These are phyloP conservation scores for Uromys caudimaculatus DNA, from an alignment of 2,797 vertebrate species.

Conservation along the genomic window DNA sequence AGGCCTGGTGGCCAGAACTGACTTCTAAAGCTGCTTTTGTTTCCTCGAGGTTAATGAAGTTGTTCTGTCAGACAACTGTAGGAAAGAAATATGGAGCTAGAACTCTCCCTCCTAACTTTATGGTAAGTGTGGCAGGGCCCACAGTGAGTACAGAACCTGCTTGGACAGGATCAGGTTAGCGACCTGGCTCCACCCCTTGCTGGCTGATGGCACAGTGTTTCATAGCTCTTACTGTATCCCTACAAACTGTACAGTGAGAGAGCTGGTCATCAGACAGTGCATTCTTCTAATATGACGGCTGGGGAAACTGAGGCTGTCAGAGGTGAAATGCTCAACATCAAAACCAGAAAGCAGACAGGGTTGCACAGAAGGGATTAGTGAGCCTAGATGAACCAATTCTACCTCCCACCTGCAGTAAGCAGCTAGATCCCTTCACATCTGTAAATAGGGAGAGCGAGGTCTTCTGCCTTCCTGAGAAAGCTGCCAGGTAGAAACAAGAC, in stretches of 20 bases:
- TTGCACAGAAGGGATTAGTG: accelerated
- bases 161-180: background rate
- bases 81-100: background rate
- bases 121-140: background rate
- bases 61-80: background rate
- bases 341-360: background rate
- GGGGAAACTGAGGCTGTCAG: background rate
- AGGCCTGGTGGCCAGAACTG: background rate
- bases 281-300: background rate
- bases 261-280: background rate
- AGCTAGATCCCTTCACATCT: background rate
- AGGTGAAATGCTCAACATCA: background rate
- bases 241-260: background rate
- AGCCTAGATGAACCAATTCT: accelerated
- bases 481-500: background rate
- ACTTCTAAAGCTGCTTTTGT: conserved; percentile 21
- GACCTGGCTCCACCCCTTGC: background rate
- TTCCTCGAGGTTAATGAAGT: conserved; percentile 1
- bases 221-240: background rate
- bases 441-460: accelerated
- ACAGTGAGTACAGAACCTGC: background rate
- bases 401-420: too few relatives aligned
- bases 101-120: background rate
- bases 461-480: background rate
- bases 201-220: background rate